Evolutionary conservation across 2,888 invertebrate species (phyloP), one percentile per base, ranked within the genome.

Genomic region (Amphiduros pacificus): DNA sequence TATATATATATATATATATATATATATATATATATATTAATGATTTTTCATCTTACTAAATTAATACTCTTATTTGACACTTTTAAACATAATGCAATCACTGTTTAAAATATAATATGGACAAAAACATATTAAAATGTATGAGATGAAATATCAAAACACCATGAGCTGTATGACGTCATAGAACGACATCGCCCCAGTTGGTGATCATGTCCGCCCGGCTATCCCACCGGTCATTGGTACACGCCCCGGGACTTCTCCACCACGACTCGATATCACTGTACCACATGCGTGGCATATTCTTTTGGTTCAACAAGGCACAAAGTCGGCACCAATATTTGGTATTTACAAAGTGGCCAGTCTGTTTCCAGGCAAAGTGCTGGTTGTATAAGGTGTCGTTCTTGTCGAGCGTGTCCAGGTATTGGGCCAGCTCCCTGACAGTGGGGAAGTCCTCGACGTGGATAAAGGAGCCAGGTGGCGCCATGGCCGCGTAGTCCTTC

Each of bases 261-360:
- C 69, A 68, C 69, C 67, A 69, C 11, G 51, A 31, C 20, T 54
- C 44, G 20, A 68, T 44, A 40, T 64, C 56, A 2, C n/a, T 24
- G 55, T 63, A 62, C 41, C 52, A 53, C 49, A 20, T 26, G 22
- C 22, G 48, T 11, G 54, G 60, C 49, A 55, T 55, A 26, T 49
- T 31, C 5, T 49, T 55, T 49, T 71, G 68, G 56, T 71, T 68
- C 20, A 78, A 64, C 73, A 82, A 71, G 29, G 92, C 89, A 82
- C 94, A 94, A 62, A 94, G 86, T 44, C 94, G 89, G 80, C 94
- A 95, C 89, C 93, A 93, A 84, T 93, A 94, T 82, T 89, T 93
- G 26, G 97, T 97, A 84, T 98, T 95, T 75, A 97, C 92, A 80
- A 97, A 94, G 82, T 94, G 92, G 1, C 97, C 97, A 0, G 93